Base-by-base conservation (phyloP, 2,113 vertebrate genomes). In the Erinaceus europaeus region DNA sequence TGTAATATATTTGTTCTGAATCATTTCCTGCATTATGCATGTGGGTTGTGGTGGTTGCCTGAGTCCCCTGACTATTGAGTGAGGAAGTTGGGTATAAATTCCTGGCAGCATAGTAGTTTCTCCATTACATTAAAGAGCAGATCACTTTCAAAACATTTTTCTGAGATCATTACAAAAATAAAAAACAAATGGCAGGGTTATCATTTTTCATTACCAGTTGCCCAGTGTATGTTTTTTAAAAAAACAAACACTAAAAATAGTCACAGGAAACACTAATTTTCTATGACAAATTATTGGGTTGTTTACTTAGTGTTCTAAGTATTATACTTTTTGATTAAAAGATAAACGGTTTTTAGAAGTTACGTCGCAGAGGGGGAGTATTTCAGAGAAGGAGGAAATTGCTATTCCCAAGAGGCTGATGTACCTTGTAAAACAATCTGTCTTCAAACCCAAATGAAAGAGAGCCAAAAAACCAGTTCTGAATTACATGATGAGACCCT, bases 341-440 rank as follows among this genome's bases (percentile, higher is more conserved):
- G 97, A 98, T 98, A 98, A 98, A 98, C 95, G 96, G 91, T 96
- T 97, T n/a, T 97, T 94, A 96, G 97, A 97, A 97, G 96, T 97
- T 98, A 93, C 91, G 92, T 97, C 97, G 55, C 25, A 27, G 25
- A 94, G 95, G 90, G 75, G 94, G 96, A 97, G n/a, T n/a, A n/a
- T n/a, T n/a, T n/a, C n/a, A n/a, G n/a, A n/a, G 97, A 95, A 91
- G 97, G 96, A 97, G 98, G 97, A 98, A 99, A 98, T 97, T 96
- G 94, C 74, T 95, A 88, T 97, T 98, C 98, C 97, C 98, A 53
- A 90, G 80, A 97, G 98, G 96, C 97, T 97, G 96, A 96, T 96
- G 90, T 97, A 98, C 97, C 97, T 98, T 97, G 96, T 97, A 98
- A 98, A 98, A 95, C 95, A 97, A 97, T 97, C 97, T 94, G 83